Conservation (phyloP, 2,113 vertebrate genomes). For the Panthera leo region DNA sequence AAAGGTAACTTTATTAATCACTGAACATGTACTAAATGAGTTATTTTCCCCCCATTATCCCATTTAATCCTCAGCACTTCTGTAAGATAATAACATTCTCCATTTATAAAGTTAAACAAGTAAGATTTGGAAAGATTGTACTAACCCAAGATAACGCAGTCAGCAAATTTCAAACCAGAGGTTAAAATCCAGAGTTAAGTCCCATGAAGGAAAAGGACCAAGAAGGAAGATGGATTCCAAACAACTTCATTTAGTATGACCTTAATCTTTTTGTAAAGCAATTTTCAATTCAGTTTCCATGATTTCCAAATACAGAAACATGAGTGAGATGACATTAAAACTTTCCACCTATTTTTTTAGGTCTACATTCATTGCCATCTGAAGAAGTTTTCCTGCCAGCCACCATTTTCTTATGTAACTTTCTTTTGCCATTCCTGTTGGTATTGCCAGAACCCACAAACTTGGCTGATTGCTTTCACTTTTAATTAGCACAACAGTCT, state of each 20-base stretch:
- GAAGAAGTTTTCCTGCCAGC: not conserved
- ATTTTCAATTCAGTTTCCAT: constrained; percentile 19
- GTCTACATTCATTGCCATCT: not conserved
- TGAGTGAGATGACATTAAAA: not conserved
- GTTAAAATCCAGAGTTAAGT: constrained; percentile 9
- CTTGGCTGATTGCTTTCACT: not conserved
- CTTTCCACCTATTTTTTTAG: not conserved
- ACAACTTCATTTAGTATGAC: not conserved
- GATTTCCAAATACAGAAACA: constrained; percentile 25
- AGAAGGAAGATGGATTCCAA: constrained; percentile 19
- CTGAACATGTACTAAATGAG: not conserved
- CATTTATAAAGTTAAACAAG: constrained; percentile 42
- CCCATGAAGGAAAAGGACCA: not conserved
- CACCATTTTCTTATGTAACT: not conserved
- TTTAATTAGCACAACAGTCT: not conserved
- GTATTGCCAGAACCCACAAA: not conserved
- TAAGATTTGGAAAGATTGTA: not conserved
- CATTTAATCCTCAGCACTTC: not conserved
- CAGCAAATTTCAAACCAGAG: not conserved
- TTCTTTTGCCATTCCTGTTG: not conserved
- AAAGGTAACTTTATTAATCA: not conserved
- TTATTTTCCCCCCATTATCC: not conserved
- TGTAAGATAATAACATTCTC: not conserved
- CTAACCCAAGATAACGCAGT: not conserved
- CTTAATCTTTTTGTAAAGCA: not conserved